Base-by-base conservation (phyloP, 2,113 vertebrate species). In the Etheostoma spectabile region DNA sequence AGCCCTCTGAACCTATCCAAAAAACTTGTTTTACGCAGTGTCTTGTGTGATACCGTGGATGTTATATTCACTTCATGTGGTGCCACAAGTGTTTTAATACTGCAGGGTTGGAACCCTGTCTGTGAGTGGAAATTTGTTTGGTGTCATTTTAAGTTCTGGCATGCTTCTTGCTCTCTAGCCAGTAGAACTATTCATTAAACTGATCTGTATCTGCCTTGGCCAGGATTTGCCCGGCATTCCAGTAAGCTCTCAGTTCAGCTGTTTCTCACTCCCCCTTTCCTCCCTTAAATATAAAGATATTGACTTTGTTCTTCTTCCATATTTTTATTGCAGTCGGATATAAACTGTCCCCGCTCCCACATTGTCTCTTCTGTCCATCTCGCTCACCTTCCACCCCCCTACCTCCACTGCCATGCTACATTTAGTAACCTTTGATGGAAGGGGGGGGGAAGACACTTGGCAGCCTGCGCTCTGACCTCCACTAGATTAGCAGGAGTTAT, bases 401-500 rank as follows among this genome's bases (percentile, higher is more conserved):
- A 48, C 5, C 22, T 60, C 22, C 12, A 56, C 49, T n/a, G n/a
- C n/a, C n/a, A n/a, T n/a, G n/a, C n/a, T 27, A 27, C 27, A 27
- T 27, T 27, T 87, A 67, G 79, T 53, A 73, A 51, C 55, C 52
- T 59, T 66, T 87, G 65, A 77, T 64, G 75, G 75, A 63, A 75
- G 4, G 2, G 73, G 57, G 35, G 19, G 81, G 11, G 35, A 83
- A 84, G 84, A 77, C 68, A 75, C 80, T 83, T 78, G 74, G 75
- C 88, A 83, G 86, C 76, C 84, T 86, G 69, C 2, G 71, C 60
- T n/a, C 68, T 91, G 92, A 94, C 93, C 92, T 90, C 83, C 62
- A 49, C 24, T 74, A 88, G 92, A 92, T 93, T 89, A 91, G 89
- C 57, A n/a, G 85, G 53, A 82, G 91, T 90, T 88, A 80, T 91